Evolutionary conservation across 2,113 vertebrate species (phyloP).

Genomic region (Alethe diademata): DNA sequence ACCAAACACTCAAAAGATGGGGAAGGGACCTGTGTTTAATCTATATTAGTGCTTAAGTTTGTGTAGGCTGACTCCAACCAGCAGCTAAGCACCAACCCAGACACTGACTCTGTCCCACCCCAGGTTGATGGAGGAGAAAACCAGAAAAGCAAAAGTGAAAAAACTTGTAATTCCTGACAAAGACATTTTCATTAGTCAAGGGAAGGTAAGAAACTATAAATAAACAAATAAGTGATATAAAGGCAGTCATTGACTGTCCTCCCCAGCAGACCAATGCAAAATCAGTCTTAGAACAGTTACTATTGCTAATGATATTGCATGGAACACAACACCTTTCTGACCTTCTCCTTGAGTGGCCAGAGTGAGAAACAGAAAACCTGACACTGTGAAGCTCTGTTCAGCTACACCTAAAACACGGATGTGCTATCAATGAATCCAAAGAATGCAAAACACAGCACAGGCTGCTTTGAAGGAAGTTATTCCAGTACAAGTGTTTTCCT

Average conservation of each 20-base stretch:
- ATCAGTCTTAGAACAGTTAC: neutral
- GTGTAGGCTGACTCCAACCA: neutral
- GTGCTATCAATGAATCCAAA: too few relatives aligned
- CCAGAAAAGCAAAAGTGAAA: neutral
- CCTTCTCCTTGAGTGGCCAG: neutral
- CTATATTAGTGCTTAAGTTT: neutral
- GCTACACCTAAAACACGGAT: neutral
- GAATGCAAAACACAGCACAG: neutral
- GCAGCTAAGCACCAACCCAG: neutral
- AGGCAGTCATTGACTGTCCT: neutral
- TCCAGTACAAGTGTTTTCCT: neutral
- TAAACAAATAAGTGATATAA: neutral
- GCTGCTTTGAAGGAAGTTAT: neutral
- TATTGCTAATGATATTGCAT: neutral
- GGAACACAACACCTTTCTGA: neutral
- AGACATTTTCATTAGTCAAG: neutral
- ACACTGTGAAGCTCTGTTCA: neutral
- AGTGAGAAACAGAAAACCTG: neutral
- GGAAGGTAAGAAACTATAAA: neutral
- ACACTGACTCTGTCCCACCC: fast-evolving
- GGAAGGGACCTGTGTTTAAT: neutral
- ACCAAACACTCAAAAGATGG: neutral
- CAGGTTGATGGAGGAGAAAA: neutral
- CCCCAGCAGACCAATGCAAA: neutral
- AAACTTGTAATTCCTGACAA: neutral